A percentile compares a stretch with the other conserved stretches of the same genome.
These are phyloP conservation scores for Atta cephalotes DNA, from an alignment of 1,140 invertebrate genomes.

Conservation along the genomic window DNA sequence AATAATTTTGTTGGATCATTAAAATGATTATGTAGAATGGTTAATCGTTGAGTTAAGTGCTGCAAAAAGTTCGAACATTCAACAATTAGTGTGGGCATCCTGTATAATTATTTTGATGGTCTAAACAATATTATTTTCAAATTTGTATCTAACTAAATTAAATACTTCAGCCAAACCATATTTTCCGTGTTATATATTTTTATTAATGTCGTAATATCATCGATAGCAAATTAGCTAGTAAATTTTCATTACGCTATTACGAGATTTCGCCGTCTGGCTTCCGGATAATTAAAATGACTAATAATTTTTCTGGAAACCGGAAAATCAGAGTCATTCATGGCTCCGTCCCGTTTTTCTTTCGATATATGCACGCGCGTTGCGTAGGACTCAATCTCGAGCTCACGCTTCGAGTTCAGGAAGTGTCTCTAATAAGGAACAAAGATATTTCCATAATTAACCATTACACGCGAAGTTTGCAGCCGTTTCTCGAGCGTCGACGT, in stretches of 20 bases:
- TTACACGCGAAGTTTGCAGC: conserved; percentile 50
- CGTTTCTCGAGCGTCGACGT: conserved; percentile 53
- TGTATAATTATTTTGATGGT: no score
- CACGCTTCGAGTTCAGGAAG: conserved; percentile 62
- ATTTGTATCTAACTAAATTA: no score
- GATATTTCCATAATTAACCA: conserved; percentile 75
- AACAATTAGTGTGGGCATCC: no score
- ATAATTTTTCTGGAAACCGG: conserved; percentile 13
- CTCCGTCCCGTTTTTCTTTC: conserved; percentile 16
- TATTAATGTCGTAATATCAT: not conserved
- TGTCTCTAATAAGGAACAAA: conserved; percentile 74
- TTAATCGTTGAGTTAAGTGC: no score
- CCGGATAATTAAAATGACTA: conserved; percentile 27
- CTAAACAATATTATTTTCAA: no score
- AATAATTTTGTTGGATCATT: no score
- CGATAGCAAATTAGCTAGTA: not conserved
- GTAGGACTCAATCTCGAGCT: conserved; percentile 51
- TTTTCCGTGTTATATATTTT: not conserved
- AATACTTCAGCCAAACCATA: no score
- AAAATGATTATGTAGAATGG: no score
- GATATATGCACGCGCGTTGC: not conserved
- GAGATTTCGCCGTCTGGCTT: not conserved
- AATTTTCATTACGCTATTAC: not conserved
- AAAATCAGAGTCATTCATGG: conserved; percentile 7
- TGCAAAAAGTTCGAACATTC: no score